phyloP scores from a whole-genome alignment of 2,888 invertebrate species.

The Meloe dianella region DNA sequence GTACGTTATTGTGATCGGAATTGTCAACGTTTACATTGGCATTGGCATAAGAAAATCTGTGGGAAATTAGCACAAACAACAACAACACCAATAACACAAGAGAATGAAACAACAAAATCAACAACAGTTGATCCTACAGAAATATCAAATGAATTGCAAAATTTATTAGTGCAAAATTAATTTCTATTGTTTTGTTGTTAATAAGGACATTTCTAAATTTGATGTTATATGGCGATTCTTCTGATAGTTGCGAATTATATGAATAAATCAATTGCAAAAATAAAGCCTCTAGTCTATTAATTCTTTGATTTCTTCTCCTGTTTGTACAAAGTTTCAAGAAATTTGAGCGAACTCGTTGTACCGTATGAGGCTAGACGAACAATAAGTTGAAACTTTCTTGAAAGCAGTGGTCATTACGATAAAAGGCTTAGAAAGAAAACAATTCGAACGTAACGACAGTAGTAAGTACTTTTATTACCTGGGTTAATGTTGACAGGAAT shows the following conservation, averaged over 20 bases:
- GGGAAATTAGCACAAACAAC: conserved; percentile 63
- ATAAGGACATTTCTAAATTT: not conserved
- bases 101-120: not conserved
- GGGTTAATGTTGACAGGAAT: too few species aligned
- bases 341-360: too few species aligned
- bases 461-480: too few species aligned
- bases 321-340: too few species aligned
- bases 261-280: conserved; percentile 3
- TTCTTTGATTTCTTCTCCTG: too few species aligned
- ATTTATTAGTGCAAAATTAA: conserved; percentile 22
- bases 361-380: too few species aligned
- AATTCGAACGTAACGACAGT: too few species aligned
- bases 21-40: conserved; percentile 95
- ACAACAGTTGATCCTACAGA: conserved; percentile 15
- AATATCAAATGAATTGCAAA: conserved; percentile 22
- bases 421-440: too few species aligned
- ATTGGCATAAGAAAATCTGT: conserved; percentile 87
- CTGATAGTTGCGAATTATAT: not conserved
- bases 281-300: too few species aligned
- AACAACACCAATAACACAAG: not conserved
- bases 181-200: not conserved
- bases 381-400: too few species aligned
- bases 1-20: conserved; percentile 93
- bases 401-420: too few species aligned
- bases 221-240: conserved; percentile 4